Evolutionary conservation across 2,888 invertebrate genomes (phyloP), one percentile per base, ranked within the genome.

Genomic region (Adela reaumurella): DNA sequence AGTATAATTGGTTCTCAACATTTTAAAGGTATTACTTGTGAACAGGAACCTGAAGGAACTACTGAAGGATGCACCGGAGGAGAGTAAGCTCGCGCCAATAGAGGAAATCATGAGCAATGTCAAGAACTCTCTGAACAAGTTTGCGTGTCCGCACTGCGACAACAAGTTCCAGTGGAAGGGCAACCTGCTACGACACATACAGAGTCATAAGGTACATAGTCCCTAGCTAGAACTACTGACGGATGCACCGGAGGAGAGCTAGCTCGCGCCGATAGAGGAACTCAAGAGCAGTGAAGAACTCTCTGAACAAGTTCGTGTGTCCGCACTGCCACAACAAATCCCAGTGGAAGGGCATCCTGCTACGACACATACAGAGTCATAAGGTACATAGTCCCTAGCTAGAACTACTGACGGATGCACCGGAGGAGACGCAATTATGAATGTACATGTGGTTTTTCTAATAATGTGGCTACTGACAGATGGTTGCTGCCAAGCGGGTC

Each of bases 81-180:
- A 61, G 45, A 62, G 59, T 11, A 59, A 58, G 1, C 56, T 56
- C 11, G 62, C 59, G 0, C 55, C 49, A 1, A 62, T 68, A 11
- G 66, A 65, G 0, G 58, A 67, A 46, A 73, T 74, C 2, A 64
- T 62, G n/a, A 54, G 54, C 52, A 1, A 24, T 20, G 24, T 49
- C 20, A 48, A 43, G 24, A 43, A 24, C 35, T 14, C 46, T 0
- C 57, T 62, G 1, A 60, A 65, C 49, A 56, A 56, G 55, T 70
- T 52, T 53, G 56, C 64, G 0, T 77, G 76, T 19, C 58, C 66
- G 1, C 74, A 71, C 46, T 76, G 92, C 63, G 90, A 87, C 52
- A 88, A 87, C 65, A 85, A 85, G 18, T 92, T 91, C 64, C 90
- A 90, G 48, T 91, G 91, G 74, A 84, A 90, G 53, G 90, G 90